phyloP scores from a whole-genome alignment of 2,888 invertebrate species.

The Synergus itoensis region DNA sequence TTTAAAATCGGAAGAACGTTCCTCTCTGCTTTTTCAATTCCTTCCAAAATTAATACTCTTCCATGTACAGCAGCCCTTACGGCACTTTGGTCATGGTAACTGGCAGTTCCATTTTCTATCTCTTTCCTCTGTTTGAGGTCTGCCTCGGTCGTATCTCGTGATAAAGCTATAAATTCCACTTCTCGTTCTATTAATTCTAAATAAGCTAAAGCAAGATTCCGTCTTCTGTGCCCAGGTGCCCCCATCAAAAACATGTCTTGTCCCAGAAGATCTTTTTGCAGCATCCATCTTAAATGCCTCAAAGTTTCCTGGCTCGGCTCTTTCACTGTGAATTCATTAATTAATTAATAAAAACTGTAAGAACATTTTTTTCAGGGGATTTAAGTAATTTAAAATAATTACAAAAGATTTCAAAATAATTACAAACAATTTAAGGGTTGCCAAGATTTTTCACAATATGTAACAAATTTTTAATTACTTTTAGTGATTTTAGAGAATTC shows the following conservation, averaged over 20 bases:
- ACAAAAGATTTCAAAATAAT: no score
- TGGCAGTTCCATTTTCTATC: conserved; percentile 91
- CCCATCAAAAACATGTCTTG: conserved; percentile 98
- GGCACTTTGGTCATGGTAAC: conserved; percentile 97
- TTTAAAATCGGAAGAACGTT: conserved; percentile 98
- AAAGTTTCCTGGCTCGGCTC: conserved; percentile 86
- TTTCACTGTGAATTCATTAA: conserved; percentile 78
- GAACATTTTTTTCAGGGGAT: no score
- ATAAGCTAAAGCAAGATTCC: conserved; percentile 92
- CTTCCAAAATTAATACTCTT: conserved; percentile 93
- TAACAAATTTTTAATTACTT: conserved; percentile 8
- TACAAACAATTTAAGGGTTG: no score
- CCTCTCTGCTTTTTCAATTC: conserved; percentile 97
- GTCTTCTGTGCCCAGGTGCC: conserved; percentile 90
- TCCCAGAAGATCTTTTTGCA: conserved; percentile 94
- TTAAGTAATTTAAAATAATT: no score
- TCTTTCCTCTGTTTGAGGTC: conserved; percentile 97
- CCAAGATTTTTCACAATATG: neutral
- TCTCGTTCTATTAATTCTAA: conserved; percentile 93
- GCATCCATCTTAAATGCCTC: conserved; percentile 95
- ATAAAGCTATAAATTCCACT: conserved; percentile 95
- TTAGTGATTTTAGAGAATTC: no score
- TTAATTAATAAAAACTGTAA: neutral
- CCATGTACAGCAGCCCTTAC: conserved; percentile 95
- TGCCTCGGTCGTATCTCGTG: conserved; percentile 97